A percentile compares a stretch with the other conserved stretches of the same genome.
Evolutionary conservation across 1,140 invertebrate species (phyloP).

Genomic region (Drosophila nikananu): DNA sequence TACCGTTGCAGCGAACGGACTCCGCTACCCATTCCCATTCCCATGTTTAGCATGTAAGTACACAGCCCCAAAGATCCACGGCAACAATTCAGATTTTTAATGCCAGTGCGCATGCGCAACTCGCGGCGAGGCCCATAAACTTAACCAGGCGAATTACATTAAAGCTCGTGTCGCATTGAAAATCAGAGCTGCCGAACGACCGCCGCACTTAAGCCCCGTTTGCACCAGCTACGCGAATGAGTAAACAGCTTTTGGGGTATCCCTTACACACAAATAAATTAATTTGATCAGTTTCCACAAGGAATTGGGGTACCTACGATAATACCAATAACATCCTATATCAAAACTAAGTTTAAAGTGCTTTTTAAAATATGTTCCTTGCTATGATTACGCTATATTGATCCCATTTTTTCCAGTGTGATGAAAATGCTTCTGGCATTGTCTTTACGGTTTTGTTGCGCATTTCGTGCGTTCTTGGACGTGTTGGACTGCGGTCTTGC

Average conservation of each 20-base stretch:
- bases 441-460: constrained; percentile 37
- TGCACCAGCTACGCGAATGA: constrained; percentile 31
- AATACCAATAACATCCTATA: too few relatives aligned
- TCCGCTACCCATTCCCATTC: constrained; percentile 55
- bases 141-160: constrained; percentile 56
- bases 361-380: too few relatives aligned
- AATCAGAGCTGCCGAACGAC: constrained; percentile 16
- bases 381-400: neutral
- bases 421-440: constrained; percentile 31
- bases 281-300: neutral
- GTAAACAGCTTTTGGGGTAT: constrained; percentile 27
- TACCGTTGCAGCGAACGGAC: constrained; percentile 59
- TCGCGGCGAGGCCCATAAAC: constrained; percentile 59
- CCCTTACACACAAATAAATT: constrained; percentile 4
- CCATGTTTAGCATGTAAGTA: constrained; percentile 63
- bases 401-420: neutral
- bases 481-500: constrained; percentile 38
- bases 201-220: constrained; percentile 19
- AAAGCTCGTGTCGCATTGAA: constrained; percentile 54
- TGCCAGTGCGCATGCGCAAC: constrained; percentile 44
- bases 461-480: constrained; percentile 42
- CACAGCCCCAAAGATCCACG: constrained; percentile 29
- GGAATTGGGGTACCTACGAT: neutral
- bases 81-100: constrained; percentile 29
- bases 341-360: too few relatives aligned